Percentiles rank a stretch among this genome's conserved stretches.
Conservation (phyloP, 2,797 vertebrate genomes). For the Darevskia nairensis region DNA sequence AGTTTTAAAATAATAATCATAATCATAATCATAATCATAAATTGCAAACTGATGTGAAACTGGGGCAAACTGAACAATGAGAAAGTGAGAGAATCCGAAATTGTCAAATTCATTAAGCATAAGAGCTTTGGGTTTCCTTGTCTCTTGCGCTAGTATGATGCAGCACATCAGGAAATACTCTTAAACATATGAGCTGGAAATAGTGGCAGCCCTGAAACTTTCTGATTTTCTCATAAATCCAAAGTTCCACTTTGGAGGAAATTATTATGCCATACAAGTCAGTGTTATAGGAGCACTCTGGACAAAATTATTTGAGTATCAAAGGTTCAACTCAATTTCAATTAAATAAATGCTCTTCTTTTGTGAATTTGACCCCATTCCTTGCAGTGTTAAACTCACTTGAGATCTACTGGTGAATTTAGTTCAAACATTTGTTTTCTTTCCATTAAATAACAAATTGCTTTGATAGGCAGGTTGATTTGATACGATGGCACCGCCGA, state of each 20-base stretch:
- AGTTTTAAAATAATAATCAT: too few species aligned
- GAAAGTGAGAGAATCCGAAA: too few species aligned
- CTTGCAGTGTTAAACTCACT: constrained; percentile 41
- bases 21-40: too few species aligned
- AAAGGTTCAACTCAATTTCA: constrained; percentile 52
- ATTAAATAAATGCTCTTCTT: constrained; percentile 51
- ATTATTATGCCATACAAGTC: constrained; percentile 48
- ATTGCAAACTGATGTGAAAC: too few species aligned
- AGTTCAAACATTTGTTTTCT: constrained; percentile 46
- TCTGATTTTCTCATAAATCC: not conserved
- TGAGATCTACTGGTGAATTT: constrained; percentile 17
- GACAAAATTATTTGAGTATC: constrained; percentile 35
- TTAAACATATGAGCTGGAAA: not conserved
- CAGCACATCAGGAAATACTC: not conserved
- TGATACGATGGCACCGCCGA: constrained; percentile 42
- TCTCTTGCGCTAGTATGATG: not conserved
- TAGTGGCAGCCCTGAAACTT: not conserved
- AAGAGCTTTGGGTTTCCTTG: not conserved
- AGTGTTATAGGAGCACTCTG: constrained; percentile 29
- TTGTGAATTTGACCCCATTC: constrained; percentile 45
- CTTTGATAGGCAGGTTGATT: constrained; percentile 57
- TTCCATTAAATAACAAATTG: constrained; percentile 60
- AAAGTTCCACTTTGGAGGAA: constrained; percentile 23
- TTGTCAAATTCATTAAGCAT: too few species aligned
- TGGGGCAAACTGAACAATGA: too few species aligned